phyloP scores from a whole-genome alignment of 2,797 vertebrate species.

The Chlorospingus semifuscus region DNA sequence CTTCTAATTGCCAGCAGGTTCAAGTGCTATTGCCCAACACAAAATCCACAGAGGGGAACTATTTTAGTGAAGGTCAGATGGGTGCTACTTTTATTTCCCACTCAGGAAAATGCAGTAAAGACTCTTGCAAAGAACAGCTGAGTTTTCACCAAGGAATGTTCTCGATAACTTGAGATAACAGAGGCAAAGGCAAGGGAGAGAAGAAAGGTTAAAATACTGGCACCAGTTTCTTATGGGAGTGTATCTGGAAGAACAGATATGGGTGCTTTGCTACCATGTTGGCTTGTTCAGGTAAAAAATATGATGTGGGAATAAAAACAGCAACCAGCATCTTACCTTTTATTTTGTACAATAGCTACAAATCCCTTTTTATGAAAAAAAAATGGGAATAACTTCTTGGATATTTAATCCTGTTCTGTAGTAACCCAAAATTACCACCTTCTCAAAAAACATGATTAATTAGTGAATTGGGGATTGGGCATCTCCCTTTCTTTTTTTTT shows the following conservation, averaged over 20 bases:
- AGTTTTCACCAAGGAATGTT: conserved; percentile 55
- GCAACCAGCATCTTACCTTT: not conserved
- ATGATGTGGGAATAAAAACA: not conserved
- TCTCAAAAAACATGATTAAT: not conserved
- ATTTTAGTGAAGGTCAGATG: conserved; percentile 52
- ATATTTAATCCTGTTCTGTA: not conserved
- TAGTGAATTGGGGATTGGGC: not conserved
- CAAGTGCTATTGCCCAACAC: conserved; percentile 42
- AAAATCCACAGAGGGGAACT: not conserved
- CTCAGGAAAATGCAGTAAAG: conserved; percentile 38
- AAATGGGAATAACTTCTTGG: not conserved
- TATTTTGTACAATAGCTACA: not conserved
- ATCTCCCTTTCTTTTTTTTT: not conserved
- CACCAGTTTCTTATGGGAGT: not conserved
- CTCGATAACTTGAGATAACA: conserved; percentile 52
- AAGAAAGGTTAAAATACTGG: conserved; percentile 42
- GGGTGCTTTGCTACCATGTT: not conserved
- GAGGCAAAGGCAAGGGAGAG: conserved; percentile 18
- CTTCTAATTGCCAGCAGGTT: conserved; percentile 37
- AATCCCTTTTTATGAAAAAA: not conserved
- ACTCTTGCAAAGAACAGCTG: conserved; percentile 49
- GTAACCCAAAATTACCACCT: not conserved
- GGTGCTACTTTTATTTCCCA: not conserved
- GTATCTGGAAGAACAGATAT: not conserved
- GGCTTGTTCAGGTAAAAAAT: not conserved